phyloP scores from a whole-genome alignment of 2,888 invertebrate species.

The Leptinotarsa haldemani region DNA sequence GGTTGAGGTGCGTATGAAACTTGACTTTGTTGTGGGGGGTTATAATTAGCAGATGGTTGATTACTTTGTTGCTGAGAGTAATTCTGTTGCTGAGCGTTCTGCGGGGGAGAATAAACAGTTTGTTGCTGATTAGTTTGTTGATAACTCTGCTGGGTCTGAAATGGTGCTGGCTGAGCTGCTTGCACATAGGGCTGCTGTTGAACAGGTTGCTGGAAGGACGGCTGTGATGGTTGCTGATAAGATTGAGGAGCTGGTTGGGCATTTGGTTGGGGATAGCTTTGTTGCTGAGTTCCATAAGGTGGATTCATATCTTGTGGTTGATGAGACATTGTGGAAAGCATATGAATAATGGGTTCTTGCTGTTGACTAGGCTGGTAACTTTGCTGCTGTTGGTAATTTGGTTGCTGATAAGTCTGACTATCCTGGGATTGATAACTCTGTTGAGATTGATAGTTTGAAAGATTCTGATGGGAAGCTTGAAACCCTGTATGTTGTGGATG shows the following conservation, averaged over 20 bases:
- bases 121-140: slow-evolving; percentile 44
- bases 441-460: slow-evolving; percentile 43
- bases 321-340: slow-evolving; percentile 34
- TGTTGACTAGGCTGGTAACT: slow-evolving; percentile 44
- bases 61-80: slow-evolving; percentile 35
- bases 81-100: slow-evolving; percentile 35
- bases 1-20: slow-evolving; percentile 35
- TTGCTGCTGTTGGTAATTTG: slow-evolving; percentile 47
- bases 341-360: slow-evolving; percentile 39
- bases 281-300: slow-evolving; percentile 43
- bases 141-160: slow-evolving; percentile 38
- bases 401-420: slow-evolving; percentile 46
- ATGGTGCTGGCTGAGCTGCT: slow-evolving; percentile 32
- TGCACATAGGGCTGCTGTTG: slow-evolving; percentile 38
- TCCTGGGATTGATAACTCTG: slow-evolving; percentile 41
- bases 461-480: slow-evolving; percentile 36
- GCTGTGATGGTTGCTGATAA: slow-evolving; percentile 37
- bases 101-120: slow-evolving; percentile 29
- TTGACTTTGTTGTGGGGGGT: slow-evolving; percentile 37
- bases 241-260: slow-evolving; percentile 40
- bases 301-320: slow-evolving; percentile 45
- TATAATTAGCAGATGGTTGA: slow-evolving; percentile 34
- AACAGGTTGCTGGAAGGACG: slow-evolving; percentile 36
- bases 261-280: slow-evolving; percentile 34
- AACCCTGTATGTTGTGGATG: slow-evolving; percentile 37